A percentile compares a stretch with the other conserved stretches of the same genome.
Evolutionary conservation across 2,113 vertebrate species (phyloP).

Genomic region (Tychaedon coryphoeus): DNA sequence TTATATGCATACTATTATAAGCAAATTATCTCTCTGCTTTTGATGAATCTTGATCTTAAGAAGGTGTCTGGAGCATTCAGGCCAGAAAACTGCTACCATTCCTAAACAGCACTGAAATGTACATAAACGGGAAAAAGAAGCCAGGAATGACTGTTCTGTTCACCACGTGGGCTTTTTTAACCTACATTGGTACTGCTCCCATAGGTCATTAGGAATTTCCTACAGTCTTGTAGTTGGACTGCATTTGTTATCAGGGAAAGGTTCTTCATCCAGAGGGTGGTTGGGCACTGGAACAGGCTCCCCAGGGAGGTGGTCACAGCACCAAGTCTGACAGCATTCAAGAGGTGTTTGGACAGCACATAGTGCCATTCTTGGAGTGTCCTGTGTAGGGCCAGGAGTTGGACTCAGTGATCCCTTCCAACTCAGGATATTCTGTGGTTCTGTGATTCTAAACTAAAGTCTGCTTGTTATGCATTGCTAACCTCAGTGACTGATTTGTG

Average conservation of each 20-base stretch:
- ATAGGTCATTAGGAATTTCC: neutral
- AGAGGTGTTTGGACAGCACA: neutral
- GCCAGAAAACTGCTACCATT: neutral
- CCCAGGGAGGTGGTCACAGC: neutral
- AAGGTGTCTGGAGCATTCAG: neutral
- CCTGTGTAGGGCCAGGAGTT: neutral
- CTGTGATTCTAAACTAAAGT: neutral
- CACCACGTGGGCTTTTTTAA: neutral
- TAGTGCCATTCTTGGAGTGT: neutral
- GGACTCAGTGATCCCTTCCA: neutral
- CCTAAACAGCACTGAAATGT: neutral
- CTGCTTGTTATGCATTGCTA: neutral
- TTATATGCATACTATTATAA: neutral
- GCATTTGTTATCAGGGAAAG: neutral
- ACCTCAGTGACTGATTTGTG: neutral
- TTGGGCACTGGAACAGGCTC: neutral
- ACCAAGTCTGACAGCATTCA: neutral
- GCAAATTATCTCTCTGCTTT: neutral
- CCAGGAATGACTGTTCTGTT: neutral
- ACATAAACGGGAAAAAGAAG: neutral
- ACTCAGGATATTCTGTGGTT: neutral
- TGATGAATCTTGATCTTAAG: neutral
- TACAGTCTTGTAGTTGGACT: neutral
- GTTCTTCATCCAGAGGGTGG: neutral
- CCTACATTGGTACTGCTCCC: rapidly evolving